These are phyloP conservation scores for Carassius carassius DNA, from an alignment of 2,113 vertebrate genomes.

Conservation along the genomic window DNA sequence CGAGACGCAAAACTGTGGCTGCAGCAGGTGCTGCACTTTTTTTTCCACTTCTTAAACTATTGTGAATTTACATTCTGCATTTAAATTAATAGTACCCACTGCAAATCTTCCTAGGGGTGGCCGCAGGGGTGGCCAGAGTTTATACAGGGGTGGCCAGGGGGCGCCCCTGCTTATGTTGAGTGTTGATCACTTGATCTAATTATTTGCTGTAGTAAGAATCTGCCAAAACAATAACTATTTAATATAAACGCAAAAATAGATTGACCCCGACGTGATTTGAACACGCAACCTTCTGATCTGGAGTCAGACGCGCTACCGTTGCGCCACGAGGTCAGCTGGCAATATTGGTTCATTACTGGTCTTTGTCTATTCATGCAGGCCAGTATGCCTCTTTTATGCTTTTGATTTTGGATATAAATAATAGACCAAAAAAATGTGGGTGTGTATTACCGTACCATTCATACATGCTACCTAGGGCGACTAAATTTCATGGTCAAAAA, in stretches of 20 bases:
- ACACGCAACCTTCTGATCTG: conserved; percentile 57
- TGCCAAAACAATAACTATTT: background rate
- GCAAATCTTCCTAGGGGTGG: too few relatives aligned
- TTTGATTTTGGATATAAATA: background rate
- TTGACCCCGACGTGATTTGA: conserved; percentile 56
- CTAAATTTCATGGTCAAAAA: background rate
- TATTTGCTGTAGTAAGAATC: background rate
- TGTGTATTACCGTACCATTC: background rate
- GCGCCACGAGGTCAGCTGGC: conserved; percentile 42
- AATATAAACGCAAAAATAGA: fast-evolving
- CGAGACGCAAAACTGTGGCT: too few relatives aligned
- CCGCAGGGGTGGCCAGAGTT: too few relatives aligned
- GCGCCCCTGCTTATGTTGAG: too few relatives aligned
- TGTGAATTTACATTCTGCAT: too few relatives aligned
- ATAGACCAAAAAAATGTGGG: background rate
- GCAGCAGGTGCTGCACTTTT: too few relatives aligned
- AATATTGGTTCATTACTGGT: fast-evolving
- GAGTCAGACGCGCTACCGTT: conserved; percentile 57
- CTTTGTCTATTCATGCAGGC: background rate
- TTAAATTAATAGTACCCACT: too few relatives aligned
- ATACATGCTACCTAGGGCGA: background rate
- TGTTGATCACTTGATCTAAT: too few relatives aligned
- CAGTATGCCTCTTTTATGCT: background rate
- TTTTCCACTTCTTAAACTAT: too few relatives aligned
- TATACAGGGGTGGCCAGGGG: too few relatives aligned